Evolutionary conservation across 2,797 vertebrate genomes (phyloP).

Genomic region (Echeneis naucrates): DNA sequence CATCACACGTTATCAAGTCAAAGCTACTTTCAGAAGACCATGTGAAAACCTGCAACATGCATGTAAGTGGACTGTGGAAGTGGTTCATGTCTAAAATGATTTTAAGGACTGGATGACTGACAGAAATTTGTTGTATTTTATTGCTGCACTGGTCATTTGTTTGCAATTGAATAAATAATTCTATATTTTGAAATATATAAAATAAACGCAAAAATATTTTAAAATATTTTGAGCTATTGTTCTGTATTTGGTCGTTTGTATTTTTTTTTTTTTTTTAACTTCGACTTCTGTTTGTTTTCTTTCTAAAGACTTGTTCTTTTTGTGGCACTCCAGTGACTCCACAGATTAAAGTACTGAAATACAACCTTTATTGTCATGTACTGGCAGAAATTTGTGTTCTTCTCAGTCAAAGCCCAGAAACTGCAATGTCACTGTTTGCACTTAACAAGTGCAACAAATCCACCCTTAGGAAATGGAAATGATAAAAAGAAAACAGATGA

Average conservation of each 20-base stretch:
- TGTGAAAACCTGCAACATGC: too few species aligned
- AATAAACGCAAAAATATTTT: background rate
- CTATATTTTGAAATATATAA: too few species aligned
- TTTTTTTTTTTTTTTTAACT: too few species aligned
- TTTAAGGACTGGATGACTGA: too few species aligned
- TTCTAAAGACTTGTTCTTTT: background rate
- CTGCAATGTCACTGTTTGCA: background rate
- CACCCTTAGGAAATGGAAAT: background rate
- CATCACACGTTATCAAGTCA: background rate
- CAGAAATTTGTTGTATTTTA: too few species aligned
- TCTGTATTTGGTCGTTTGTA: background rate
- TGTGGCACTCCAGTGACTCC: too few species aligned
- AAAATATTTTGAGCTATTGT: background rate
- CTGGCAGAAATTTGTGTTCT: slow-evolving; percentile 6
- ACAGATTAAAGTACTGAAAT: slow-evolving; percentile 7
- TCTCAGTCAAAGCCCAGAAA: background rate
- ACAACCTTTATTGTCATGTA: slow-evolving; percentile 15
- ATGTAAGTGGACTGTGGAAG: too few species aligned
- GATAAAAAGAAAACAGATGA: background rate
- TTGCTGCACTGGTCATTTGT: too few species aligned
- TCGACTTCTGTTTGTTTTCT: background rate
- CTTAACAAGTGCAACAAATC: background rate
- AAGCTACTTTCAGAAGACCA: background rate
- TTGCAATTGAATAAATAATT: too few species aligned
- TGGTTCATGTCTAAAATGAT: too few species aligned